These are phyloP conservation scores for Uria aalge DNA, from an alignment of 2,113 vertebrate genomes.

Conservation along the genomic window DNA sequence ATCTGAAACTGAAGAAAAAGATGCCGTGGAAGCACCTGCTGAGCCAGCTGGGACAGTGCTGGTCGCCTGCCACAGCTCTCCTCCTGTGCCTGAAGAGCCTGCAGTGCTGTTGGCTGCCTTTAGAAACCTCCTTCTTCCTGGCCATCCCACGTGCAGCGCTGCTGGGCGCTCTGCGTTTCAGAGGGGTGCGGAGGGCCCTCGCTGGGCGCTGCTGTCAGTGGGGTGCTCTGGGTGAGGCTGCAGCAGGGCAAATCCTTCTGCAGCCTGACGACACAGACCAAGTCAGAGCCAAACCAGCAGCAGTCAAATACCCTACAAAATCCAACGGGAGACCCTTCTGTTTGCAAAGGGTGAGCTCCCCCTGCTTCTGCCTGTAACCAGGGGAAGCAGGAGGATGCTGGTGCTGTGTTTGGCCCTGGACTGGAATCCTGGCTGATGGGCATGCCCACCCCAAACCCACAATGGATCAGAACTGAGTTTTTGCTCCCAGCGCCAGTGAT, in stretches of 20 bases:
- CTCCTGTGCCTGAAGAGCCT: background rate
- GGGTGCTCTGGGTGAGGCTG: background rate
- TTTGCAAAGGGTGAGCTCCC: background rate
- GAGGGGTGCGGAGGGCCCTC: background rate
- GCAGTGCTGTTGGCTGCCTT: background rate
- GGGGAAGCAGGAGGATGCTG: background rate
- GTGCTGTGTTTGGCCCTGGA: background rate
- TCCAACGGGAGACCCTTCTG: background rate
- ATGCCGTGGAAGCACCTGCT: background rate
- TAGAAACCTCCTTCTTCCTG: background rate
- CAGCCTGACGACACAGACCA: background rate
- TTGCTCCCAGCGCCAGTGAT: background rate
- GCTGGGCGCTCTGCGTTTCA: background rate
- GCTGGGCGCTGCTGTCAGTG: background rate
- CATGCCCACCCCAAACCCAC: background rate
- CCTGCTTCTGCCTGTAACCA: background rate
- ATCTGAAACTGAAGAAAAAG: background rate
- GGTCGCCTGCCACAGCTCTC: background rate
- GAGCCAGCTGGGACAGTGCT: background rate
- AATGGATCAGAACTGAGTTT: background rate
- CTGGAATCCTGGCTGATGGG: background rate
- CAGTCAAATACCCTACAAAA: background rate
- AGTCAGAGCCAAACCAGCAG: background rate
- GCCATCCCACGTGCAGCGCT: background rate
- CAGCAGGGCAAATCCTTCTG: background rate